These are phyloP conservation scores for Pristionchus fissidentatus DNA, from an alignment of 2,888 invertebrate genomes.

Conservation along the genomic window DNA sequence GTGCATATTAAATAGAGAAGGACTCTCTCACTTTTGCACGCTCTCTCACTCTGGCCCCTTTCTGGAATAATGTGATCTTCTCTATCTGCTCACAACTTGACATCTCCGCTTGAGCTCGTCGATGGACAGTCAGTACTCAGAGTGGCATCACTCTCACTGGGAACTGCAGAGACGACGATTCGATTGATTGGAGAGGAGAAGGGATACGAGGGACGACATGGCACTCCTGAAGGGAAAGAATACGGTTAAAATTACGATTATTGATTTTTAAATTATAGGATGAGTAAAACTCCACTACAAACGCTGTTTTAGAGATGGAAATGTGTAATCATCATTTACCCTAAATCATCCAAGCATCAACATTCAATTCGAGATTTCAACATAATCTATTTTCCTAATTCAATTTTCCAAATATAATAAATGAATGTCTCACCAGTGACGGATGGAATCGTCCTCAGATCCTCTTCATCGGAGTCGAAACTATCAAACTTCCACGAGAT, in stretches of 20 bases:
- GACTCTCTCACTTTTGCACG: no score
- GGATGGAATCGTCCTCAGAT: slow-evolving; percentile 33
- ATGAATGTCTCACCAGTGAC: slow-evolving; percentile 13
- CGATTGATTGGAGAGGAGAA: slow-evolving; percentile 62
- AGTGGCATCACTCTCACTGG: slow-evolving; percentile 21
- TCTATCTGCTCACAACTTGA: slow-evolving; percentile 34
- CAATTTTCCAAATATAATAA: background rate
- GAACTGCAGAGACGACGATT: slow-evolving; percentile 54
- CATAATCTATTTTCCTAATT: no score
- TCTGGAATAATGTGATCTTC: background rate
- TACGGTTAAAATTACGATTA: background rate
- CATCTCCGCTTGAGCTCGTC: slow-evolving; percentile 5
- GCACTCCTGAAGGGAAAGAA: slow-evolving; percentile 53
- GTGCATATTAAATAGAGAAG: no score
- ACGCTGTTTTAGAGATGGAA: no score
- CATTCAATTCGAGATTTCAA: no score
- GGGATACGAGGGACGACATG: slow-evolving; percentile 61
- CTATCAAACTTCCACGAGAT: slow-evolving; percentile 55
- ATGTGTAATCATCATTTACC: no score
- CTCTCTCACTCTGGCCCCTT: no score
- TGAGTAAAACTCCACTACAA: no score
- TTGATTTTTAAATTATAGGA: background rate
- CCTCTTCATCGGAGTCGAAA: slow-evolving; percentile 52
- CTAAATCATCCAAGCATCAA: no score
- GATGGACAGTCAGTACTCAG: slow-evolving; percentile 47